Percentiles rank a stretch among this genome's conserved stretches.
phyloP scores from a whole-genome alignment of 2,888 invertebrate genomes.

The Tridacna crocea region DNA sequence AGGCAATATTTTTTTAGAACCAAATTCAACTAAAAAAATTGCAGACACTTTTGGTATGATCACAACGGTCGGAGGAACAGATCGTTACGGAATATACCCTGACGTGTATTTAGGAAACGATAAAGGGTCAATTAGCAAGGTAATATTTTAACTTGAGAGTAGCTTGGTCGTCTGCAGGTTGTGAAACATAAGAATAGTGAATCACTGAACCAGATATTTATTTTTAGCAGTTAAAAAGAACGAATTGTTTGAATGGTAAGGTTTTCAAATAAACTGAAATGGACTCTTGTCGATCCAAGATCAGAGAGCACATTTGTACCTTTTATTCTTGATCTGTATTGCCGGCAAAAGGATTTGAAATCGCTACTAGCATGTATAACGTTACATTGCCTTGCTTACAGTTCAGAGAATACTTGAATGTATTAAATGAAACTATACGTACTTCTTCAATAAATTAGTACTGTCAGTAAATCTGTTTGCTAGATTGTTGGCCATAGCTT shows the following conservation, averaged over 20 bases:
- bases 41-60: background rate
- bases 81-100: conserved; percentile 13
- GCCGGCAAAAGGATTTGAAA: too few relatives aligned
- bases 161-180: background rate
- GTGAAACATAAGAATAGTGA: background rate
- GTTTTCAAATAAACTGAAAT: background rate
- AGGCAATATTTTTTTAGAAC: background rate
- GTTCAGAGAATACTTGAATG: too few relatives aligned
- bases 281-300: too few relatives aligned
- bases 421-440: too few relatives aligned
- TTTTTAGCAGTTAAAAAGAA: background rate
- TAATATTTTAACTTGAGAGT: background rate
- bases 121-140: conserved; percentile 4
- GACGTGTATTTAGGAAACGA: background rate
- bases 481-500: too few relatives aligned
- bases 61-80: background rate
- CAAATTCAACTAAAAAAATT: background rate
- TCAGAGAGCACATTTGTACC: too few relatives aligned
- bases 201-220: background rate
- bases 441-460: too few relatives aligned
- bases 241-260: background rate
- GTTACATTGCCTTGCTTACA: too few relatives aligned
- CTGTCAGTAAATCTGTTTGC: too few relatives aligned
- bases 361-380: too few relatives aligned
- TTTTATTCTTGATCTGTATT: too few relatives aligned